Conservation (phyloP, 1,140 invertebrate species). For the Melanaphis sacchari region DNA sequence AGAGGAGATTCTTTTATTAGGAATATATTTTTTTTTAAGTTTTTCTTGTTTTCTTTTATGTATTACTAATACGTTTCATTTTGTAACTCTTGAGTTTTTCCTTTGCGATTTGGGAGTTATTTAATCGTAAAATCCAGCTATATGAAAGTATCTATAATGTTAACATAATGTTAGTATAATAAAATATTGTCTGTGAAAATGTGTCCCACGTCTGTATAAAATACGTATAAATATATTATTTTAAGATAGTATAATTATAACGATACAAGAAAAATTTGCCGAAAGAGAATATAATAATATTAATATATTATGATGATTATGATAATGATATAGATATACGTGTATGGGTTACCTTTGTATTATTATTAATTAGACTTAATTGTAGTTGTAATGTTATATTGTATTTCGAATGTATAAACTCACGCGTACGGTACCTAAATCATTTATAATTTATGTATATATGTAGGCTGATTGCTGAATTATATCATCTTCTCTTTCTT, state of each 20-base stretch:
- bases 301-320: neutral
- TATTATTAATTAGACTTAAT: constrained; percentile 50
- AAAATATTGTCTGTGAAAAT: neutral
- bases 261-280: neutral
- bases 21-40: neutral
- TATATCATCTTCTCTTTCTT: neutral
- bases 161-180: neutral
- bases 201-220: neutral
- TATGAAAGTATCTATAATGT: neutral
- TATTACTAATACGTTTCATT: constrained; percentile 19
- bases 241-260: constrained; percentile 21
- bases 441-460: neutral
- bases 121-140: neutral
- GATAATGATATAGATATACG: neutral
- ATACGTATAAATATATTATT: neutral
- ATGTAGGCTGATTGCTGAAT: neutral
- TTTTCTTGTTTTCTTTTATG: constrained; percentile 36
- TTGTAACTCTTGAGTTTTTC: constrained; percentile 29
- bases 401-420: constrained; percentile 9
- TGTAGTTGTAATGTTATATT: constrained; percentile 1
- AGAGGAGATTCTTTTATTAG: constrained; percentile 29
- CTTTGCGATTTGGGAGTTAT: constrained; percentile 48
- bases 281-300: neutral
- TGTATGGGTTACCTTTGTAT: constrained; percentile 31
- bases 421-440: constrained; percentile 36